Conservation (phyloP, 2,888 invertebrate genomes). For the Eilema caniola region DNA sequence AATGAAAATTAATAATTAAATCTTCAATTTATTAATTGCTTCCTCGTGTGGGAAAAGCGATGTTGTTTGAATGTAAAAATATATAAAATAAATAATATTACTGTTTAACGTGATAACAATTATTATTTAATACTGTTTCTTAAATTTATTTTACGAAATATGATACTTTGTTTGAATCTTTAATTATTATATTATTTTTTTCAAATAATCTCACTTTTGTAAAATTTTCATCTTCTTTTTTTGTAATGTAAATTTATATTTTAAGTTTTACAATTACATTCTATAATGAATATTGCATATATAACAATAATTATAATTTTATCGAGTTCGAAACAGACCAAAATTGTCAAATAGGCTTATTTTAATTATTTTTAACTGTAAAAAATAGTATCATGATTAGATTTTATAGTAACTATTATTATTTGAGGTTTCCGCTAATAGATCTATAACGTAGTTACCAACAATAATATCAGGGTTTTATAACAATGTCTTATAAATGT, state of each 20-base stretch:
- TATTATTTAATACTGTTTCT: slow-evolving; percentile 30
- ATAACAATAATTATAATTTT: slow-evolving; percentile 19
- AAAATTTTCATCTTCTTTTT: background rate
- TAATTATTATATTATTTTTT: background rate
- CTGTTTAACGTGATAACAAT: slow-evolving; percentile 59
- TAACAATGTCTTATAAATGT: background rate
- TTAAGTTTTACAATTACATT: slow-evolving; percentile 1
- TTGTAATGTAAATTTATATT: background rate
- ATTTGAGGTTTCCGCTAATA: slow-evolving; percentile 29
- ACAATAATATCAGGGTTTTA: background rate
- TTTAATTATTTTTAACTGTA: slow-evolving; percentile 37
- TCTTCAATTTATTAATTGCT: slow-evolving; percentile 42
- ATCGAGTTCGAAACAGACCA: slow-evolving; percentile 42
- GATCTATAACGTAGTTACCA: slow-evolving; percentile 22
- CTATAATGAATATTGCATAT: slow-evolving; percentile 1
- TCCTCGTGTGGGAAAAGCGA: slow-evolving; percentile 45
- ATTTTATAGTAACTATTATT: slow-evolving; percentile 38
- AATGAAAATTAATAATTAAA: slow-evolving; percentile 36
- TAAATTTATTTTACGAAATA: slow-evolving; percentile 3
- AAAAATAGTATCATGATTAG: slow-evolving; percentile 49
- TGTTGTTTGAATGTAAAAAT: slow-evolving; percentile 65
- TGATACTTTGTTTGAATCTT: background rate
- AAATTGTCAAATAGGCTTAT: slow-evolving; percentile 37
- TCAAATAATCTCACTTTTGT: background rate
- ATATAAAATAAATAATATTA: slow-evolving; percentile 51